phyloP scores from a whole-genome alignment of 1,140 invertebrate genomes.

The Chlorops oryzae region DNA sequence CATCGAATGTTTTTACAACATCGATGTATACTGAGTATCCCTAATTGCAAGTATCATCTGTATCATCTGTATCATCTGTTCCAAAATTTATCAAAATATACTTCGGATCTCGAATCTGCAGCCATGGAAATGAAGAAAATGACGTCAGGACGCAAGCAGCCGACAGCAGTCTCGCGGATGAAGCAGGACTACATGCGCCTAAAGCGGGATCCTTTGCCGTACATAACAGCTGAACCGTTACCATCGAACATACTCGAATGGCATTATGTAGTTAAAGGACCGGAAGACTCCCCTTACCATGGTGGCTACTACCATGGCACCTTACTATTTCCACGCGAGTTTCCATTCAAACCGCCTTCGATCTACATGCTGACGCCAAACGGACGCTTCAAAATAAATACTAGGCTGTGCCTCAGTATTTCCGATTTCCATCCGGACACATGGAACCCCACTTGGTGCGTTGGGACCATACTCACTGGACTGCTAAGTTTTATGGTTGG shows the following conservation, averaged over 20 bases:
- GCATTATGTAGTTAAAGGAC: constrained; percentile 66
- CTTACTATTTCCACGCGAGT: constrained; percentile 92
- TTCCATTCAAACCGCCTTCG: constrained; percentile 96
- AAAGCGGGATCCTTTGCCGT: constrained; percentile 90
- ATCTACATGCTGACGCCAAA: constrained; percentile 99
- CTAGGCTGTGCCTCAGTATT: constrained; percentile 91
- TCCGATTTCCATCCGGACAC: constrained; percentile 97
- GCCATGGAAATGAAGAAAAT: constrained; percentile 7
- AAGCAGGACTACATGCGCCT: constrained; percentile 93
- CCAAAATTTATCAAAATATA: no score
- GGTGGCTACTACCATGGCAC: constrained; percentile 97
- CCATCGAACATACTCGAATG: constrained; percentile 95
- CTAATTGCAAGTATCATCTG: no score
- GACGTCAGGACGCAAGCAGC: constrained; percentile 29
- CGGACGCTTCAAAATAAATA: constrained; percentile 86
- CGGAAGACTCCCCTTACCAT: constrained; percentile 86
- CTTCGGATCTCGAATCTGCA: no score
- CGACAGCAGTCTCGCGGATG: constrained; percentile 74
- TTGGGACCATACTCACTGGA: constrained; percentile 92
- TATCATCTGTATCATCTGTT: no score
- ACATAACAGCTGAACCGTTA: constrained; percentile 65
- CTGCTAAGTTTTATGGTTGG: constrained; percentile 79
- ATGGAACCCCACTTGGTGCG: constrained; percentile 98
- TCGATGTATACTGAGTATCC: no score
- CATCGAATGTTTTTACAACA: no score